Evolutionary conservation across 1,140 invertebrate species (phyloP), one percentile per base, ranked within the genome.

Genomic region (Papilio dardanus): DNA sequence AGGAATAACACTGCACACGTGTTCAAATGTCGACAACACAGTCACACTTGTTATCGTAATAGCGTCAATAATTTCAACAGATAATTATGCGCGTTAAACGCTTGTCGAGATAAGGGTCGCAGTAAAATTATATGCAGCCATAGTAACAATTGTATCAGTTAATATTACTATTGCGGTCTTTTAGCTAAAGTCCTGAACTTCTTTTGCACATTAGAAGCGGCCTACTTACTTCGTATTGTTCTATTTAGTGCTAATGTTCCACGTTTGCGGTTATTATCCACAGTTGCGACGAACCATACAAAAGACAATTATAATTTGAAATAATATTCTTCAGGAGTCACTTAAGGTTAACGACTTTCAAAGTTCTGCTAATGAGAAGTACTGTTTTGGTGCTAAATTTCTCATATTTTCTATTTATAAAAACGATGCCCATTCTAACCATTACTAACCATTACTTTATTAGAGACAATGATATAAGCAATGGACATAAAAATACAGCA

Each of bases 301-400:
- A 73, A 73, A 73, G 71, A 73, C 71, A 58, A 73, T 73, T 58
- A 58, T 54, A 24, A 73, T 31, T 35, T 73, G 28, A 33, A 73
- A 73, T 73, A 31, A 73, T 19, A 58, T n/a, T 19, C 19, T 73
- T 46, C 58, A 30, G n/a, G 8, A 54, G n/a, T 21, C 71, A 7
- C 31, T 73, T 33, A 30, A 73, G 7, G 71, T 35, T 33, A 58
- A 54, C n/a, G 21, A 54, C 50, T 54, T 40, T 58, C 58, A 28
- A 28, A 24, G 0, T 54, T 62, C 24, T 14, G 24, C 54, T 28
- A 62, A 28, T 5, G 30, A 50, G n/a, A n/a, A n/a, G 5, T 30
- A 35, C 16, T 28, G 12, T 28, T 62, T 28, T 30, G 3, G 24
- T 62, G 24, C 24, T 14, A 16, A 28, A 14, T 16, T 3, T 62